Conservation (phyloP, 2,888 invertebrate genomes). For the Cylloceria caligata region DNA sequence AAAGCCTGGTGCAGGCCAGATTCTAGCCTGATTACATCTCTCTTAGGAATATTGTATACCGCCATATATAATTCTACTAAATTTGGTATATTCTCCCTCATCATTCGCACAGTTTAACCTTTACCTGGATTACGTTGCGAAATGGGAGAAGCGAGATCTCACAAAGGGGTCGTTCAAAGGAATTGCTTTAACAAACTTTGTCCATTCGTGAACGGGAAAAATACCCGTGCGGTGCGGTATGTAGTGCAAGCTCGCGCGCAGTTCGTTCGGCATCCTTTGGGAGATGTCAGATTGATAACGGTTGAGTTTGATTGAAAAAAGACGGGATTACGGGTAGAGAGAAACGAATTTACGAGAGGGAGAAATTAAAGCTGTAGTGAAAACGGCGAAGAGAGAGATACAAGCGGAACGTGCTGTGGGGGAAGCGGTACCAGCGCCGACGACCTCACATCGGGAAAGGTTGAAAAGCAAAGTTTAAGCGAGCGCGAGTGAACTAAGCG, state of each 20-base stretch:
- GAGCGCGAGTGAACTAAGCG: conserved; percentile 58
- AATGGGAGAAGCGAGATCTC: conserved; percentile 13
- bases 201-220: conserved; percentile 38
- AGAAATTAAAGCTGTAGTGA: not conserved
- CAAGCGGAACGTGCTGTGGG: conserved; percentile 7
- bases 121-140: conserved; percentile 20
- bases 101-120: conserved; percentile 36
- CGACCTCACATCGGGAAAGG: conserved; percentile 52
- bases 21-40: no score
- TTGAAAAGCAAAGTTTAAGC: conserved; percentile 68
- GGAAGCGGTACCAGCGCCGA: conserved; percentile 44
- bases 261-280: no score
- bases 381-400: not conserved
- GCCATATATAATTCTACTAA: not conserved
- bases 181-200: conserved; percentile 60
- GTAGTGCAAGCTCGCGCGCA: no score
- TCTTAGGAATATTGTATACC: no score
- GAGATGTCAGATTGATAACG: conserved; percentile 51
- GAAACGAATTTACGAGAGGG: conserved; percentile 32
- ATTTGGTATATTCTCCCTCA: conserved; percentile 22
- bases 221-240: conserved; percentile 19
- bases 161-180: conserved; percentile 51
- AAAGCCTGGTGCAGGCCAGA: no score
- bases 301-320: conserved; percentile 5
- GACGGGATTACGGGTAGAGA: conserved; percentile 40